These are phyloP conservation scores for Drosophila demipolita DNA, from an alignment of 2,888 invertebrate genomes.

Conservation along the genomic window DNA sequence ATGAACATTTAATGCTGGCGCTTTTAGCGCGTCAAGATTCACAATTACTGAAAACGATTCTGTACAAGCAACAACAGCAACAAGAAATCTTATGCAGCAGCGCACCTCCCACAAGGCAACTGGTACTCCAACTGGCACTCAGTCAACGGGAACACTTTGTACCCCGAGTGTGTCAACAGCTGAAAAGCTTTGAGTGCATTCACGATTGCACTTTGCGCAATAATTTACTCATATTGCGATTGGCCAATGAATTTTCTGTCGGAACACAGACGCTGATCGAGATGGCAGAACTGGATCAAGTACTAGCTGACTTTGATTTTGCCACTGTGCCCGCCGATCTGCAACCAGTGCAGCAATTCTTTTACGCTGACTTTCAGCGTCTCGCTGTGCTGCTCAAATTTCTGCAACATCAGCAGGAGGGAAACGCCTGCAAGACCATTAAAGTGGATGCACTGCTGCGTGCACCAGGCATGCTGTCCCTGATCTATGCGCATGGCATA, in stretches of 20 bases:
- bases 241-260: slow-evolving; percentile 78
- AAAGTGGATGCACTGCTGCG: slow-evolving; percentile 70
- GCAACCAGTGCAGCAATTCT: slow-evolving; percentile 77
- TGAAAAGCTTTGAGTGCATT: slow-evolving; percentile 65
- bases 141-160: slow-evolving; percentile 77
- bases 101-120: slow-evolving; percentile 65
- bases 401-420: slow-evolving; percentile 59
- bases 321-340: slow-evolving; percentile 56
- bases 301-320: slow-evolving; percentile 65
- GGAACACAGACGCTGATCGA: slow-evolving; percentile 69
- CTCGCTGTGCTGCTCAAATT: slow-evolving; percentile 70
- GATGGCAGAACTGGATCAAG: slow-evolving; percentile 70
- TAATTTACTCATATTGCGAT: slow-evolving; percentile 77
- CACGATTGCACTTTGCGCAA: slow-evolving; percentile 72
- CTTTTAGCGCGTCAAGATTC: slow-evolving; percentile 68
- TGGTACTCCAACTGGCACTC: slow-evolving; percentile 70
- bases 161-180: slow-evolving; percentile 64
- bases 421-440: slow-evolving; percentile 52
- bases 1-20: slow-evolving; percentile 64
- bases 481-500: slow-evolving; percentile 72
- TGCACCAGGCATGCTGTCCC: slow-evolving; percentile 62
- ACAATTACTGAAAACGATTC: slow-evolving; percentile 55
- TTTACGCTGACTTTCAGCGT: slow-evolving; percentile 82
- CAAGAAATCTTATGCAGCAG: slow-evolving; percentile 45
- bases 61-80: slow-evolving; percentile 48